phyloP scores from a whole-genome alignment of 2,888 invertebrate genomes.

The Sipha maydis region DNA sequence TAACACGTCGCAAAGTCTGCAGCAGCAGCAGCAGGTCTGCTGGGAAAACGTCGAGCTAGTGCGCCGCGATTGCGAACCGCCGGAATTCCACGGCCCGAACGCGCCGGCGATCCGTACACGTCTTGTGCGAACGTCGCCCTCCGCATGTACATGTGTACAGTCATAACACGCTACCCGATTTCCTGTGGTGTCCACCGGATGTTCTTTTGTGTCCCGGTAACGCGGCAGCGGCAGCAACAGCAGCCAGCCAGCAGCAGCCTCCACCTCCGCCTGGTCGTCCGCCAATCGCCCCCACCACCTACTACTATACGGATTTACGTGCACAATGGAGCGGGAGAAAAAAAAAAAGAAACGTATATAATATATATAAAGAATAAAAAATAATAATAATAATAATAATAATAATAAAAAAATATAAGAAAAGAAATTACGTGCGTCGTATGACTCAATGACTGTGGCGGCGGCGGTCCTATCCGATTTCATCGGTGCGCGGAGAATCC shows the following conservation, averaged over 20 bases:
- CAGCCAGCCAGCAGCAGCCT: not conserved
- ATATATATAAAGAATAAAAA: not conserved
- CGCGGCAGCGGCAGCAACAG: not conserved
- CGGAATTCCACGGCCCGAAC: not conserved
- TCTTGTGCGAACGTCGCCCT: conserved; percentile 52
- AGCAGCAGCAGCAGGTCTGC: no score
- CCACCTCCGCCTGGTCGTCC: conserved; percentile 24
- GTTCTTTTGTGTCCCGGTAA: conserved; percentile 58
- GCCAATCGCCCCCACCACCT: not conserved
- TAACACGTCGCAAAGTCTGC: no score
- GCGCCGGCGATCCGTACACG: not conserved
- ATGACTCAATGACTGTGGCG: conserved; percentile 58
- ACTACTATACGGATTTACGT: not conserved
- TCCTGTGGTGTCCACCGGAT: conserved; percentile 62
- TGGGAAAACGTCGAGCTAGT: no score
- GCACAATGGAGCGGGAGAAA: not conserved
- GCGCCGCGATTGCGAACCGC: no score
- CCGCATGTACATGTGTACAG: not conserved
- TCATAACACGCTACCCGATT: conserved; percentile 62
- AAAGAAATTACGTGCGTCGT: conserved; percentile 57
- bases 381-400: not conserved
- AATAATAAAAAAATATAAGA: conserved; percentile 7
- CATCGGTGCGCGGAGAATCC: conserved; percentile 61
- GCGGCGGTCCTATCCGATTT: conserved; percentile 60
- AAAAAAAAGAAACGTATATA: not conserved